Base-by-base conservation (phyloP, 2,888 invertebrate genomes). In the Drosophila algonquin region DNA sequence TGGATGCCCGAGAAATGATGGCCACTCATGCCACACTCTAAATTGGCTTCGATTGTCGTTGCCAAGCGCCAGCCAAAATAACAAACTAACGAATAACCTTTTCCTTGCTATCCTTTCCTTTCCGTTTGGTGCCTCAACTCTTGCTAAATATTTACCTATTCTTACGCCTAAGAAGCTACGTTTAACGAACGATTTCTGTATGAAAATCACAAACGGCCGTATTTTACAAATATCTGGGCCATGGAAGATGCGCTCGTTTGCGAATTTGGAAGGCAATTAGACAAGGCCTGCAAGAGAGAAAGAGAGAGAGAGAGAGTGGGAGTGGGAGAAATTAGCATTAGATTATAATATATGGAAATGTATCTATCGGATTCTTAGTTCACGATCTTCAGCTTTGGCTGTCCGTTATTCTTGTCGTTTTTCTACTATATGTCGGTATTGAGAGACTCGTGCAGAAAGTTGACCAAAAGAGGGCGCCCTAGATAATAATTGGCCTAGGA, bases 21-120 rank as follows among this genome's bases (percentile, higher is more conserved):
- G 92, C 91, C 71, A 63, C 71, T 92, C 92, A 92, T 92, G 91
- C 92, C 92, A 92, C 92, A 92, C 90, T 85, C 76, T 75, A 60
- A 83, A 84, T 82, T 68, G 64, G 78, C 74, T 74, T 62, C 40
- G 67, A 52, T 60, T 45, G 58, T 54, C 24, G 50, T 53, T 53
- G 53, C 46, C 40, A 40, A 40, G 40, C 40, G 40, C 40, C n/a
- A 40, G 63, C 58, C 56, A 59, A 64, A 67, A 67, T 58, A 67
- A 67, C 51, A 35, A 35, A 35, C 35, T 5, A 12, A 40, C 14
- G 40, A 6, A 40, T 35, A 5, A 35, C 35, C 35, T 35, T 51
- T 57, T 7, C 12, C 35, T 4, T 12, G 35, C 62, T 74, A 51
- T 57, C 8, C 12, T 74, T 51, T 57, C 8, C 62, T 74, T 54